Percentiles rank a stretch among this genome's conserved stretches.
phyloP scores from a whole-genome alignment of 2,797 vertebrate species.

The Echeneis naucrates region DNA sequence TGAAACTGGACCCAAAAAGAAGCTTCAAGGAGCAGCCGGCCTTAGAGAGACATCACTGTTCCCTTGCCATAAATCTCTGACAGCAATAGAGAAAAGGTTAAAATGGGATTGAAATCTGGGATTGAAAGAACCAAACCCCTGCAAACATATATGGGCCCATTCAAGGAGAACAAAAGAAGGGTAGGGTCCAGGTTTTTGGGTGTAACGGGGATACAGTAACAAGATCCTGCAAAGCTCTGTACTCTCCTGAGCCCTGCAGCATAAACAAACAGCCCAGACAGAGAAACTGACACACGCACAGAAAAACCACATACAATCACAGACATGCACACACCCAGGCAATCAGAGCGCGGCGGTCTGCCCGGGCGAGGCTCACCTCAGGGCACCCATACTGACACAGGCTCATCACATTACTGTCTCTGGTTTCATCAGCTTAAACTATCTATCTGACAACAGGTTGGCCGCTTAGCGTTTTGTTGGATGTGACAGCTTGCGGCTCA shows the following conservation, averaged over 20 bases:
- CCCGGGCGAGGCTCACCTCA: slow-evolving; percentile 72
- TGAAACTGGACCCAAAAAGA: slow-evolving; percentile 89
- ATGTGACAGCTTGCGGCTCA: slow-evolving; percentile 46
- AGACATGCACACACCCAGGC: slow-evolving; percentile 37
- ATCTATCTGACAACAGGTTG: slow-evolving; percentile 72
- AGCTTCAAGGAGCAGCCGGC: slow-evolving; percentile 85
- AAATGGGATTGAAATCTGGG: slow-evolving; percentile 80
- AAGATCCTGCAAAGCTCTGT: slow-evolving; percentile 76
- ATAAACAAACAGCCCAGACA: slow-evolving; percentile 81
- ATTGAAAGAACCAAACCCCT: slow-evolving; percentile 70
- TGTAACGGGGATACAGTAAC: slow-evolving; percentile 78
- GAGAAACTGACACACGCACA: slow-evolving; percentile 58
- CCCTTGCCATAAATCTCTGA: slow-evolving; percentile 85
- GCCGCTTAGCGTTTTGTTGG: slow-evolving; percentile 56
- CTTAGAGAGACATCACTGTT: slow-evolving; percentile 84
- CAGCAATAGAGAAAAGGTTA: slow-evolving; percentile 86
- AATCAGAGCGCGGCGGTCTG: slow-evolving; percentile 70
- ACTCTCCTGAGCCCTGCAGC: slow-evolving; percentile 76
- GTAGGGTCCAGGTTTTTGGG: slow-evolving; percentile 66
- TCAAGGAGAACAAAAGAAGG: slow-evolving; percentile 71
- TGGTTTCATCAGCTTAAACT: slow-evolving; percentile 75
- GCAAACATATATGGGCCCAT: slow-evolving; percentile 44
- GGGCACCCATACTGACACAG: slow-evolving; percentile 71
- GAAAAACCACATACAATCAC: slow-evolving; percentile 33
- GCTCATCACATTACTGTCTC: slow-evolving; percentile 82